These are phyloP conservation scores for Nesidiocoris tenuis DNA, from an alignment of 2,888 invertebrate species.

Conservation along the genomic window DNA sequence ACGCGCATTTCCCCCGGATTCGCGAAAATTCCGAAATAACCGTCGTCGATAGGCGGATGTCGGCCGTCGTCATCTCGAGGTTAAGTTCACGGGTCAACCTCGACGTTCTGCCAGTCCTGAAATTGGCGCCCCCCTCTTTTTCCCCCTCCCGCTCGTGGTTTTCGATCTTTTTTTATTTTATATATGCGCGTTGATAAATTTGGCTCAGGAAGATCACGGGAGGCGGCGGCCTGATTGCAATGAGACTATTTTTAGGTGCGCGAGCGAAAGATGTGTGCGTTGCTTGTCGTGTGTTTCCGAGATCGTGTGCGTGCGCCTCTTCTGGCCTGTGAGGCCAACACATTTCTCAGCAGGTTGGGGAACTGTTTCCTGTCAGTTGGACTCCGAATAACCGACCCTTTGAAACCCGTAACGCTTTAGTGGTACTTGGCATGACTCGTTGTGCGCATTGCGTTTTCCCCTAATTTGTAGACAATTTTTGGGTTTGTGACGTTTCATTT, in stretches of 20 bases:
- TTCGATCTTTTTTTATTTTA: constrained; percentile 1
- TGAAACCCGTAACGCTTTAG: constrained; percentile 29
- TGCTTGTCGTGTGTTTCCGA: constrained; percentile 17
- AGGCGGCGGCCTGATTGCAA: constrained; percentile 44
- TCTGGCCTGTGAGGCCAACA: constrained; percentile 36
- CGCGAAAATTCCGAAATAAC: too few species aligned
- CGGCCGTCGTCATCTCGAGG: neutral
- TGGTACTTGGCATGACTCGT: constrained; percentile 40
- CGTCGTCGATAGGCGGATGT: too few species aligned
- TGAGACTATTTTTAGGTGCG: constrained; percentile 38
- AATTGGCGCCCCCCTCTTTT: neutral
- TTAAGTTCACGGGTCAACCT: neutral
- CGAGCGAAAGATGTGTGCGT: constrained; percentile 20
- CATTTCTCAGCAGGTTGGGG: constrained; percentile 26
- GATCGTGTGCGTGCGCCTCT: constrained; percentile 18
- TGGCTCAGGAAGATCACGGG: constrained; percentile 43
- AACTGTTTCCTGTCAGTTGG: constrained; percentile 36
- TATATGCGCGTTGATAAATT: constrained; percentile 39
- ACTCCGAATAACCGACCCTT: constrained; percentile 23
- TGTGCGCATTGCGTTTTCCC: constrained; percentile 41
- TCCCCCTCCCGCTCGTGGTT: neutral
- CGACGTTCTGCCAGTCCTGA: neutral
- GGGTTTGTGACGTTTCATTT: neutral
- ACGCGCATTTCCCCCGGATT: too few species aligned
- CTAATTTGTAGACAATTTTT: neutral